Base-by-base conservation (phyloP, 1,140 invertebrate genomes). In the Diprion similis region DNA sequence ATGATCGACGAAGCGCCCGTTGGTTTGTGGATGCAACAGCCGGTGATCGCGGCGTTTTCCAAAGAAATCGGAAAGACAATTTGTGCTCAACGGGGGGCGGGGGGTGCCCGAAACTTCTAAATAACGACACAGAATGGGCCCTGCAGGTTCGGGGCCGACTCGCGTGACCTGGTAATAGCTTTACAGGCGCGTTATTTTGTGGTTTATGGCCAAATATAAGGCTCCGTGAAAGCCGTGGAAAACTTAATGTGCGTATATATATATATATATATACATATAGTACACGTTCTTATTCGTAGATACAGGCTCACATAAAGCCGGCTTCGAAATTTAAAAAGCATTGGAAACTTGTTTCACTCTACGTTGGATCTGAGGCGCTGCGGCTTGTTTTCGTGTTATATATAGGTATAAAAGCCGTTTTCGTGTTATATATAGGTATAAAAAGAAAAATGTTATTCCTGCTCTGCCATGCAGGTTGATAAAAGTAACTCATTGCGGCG, bases 161-260 rank as follows among this genome's bases (percentile, higher is more conserved):
- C 51, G 51, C 51, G 51, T 59, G 51, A 11, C 51, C 51, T 17
- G 51, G 51, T 59, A 59, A 59, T 59, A 9, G 51, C 51, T 59
- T 59, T 59, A 59, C 51, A 59, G 51, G 51, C 51, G 51, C 51
- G 51, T 59, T 59, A 59, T 59, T 59, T 59, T 4, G 51, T 59
- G 51, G 51, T 59, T 59, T 59, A 59, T 59, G 51, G 51, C 51
- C 51, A 59, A 59, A 59, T 59, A 59, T 59, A 13, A 17, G 51
- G 51, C 51, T 59, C 51, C 51, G 51, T 59, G 51, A 59, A 17
- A 59, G 51, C 51, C 11, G n/a, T 37, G 51, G 51, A 17, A 59
- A 59, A 59, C 51, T 59, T 59, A 15, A 59, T 37, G 24, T 37
- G 24, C 6, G 6, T 37, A 2, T 37, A 37, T 37, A 37, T 37